A percentile compares a stretch with the other conserved stretches of the same genome.
These are phyloP conservation scores for Homarus americanus DNA, from an alignment of 1,140 invertebrate species.

Conservation along the genomic window DNA sequence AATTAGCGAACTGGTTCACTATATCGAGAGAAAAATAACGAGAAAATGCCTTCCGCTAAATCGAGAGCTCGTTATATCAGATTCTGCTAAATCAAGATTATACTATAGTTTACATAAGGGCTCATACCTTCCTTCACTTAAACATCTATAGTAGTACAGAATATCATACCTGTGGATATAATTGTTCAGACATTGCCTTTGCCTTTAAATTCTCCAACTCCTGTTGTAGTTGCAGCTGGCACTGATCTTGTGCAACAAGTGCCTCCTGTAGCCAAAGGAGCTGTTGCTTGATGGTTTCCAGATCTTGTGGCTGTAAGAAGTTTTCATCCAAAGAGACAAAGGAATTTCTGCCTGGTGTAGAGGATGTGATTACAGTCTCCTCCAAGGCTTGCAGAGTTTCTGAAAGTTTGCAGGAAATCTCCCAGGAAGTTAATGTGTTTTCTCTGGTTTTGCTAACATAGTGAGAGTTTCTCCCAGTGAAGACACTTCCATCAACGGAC, in stretches of 20 bases:
- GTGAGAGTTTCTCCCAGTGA: not conserved
- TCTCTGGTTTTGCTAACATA: not conserved
- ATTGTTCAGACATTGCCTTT: not conserved
- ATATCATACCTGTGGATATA: not conserved
- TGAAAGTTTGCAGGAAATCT: conserved; percentile 29
- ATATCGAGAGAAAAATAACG: too few relatives aligned
- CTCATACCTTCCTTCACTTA: too few relatives aligned
- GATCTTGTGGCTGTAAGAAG: conserved; percentile 6
- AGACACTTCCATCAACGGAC: not conserved
- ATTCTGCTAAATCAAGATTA: too few relatives aligned
- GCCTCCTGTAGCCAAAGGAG: conserved; percentile 1
- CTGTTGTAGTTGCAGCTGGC: not conserved
- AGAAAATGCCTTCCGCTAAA: too few relatives aligned
- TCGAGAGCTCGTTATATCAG: too few relatives aligned
- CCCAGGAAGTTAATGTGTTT: not conserved
- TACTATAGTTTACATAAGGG: too few relatives aligned
- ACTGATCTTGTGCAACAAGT: conserved; percentile 19
- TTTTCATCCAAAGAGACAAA: conserved; percentile 3
- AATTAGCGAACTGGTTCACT: too few relatives aligned
- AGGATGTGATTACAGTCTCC: conserved; percentile 8
- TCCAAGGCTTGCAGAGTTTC: conserved; percentile 35
- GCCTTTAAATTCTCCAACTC: not conserved
- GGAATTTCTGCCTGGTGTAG: not conserved
- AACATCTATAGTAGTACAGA: not conserved
- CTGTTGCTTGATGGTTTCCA: conserved; percentile 34